Evolutionary conservation across 2,888 invertebrate species (phyloP), one percentile per base, ranked within the genome.

Genomic region (Rotaria sp.): DNA sequence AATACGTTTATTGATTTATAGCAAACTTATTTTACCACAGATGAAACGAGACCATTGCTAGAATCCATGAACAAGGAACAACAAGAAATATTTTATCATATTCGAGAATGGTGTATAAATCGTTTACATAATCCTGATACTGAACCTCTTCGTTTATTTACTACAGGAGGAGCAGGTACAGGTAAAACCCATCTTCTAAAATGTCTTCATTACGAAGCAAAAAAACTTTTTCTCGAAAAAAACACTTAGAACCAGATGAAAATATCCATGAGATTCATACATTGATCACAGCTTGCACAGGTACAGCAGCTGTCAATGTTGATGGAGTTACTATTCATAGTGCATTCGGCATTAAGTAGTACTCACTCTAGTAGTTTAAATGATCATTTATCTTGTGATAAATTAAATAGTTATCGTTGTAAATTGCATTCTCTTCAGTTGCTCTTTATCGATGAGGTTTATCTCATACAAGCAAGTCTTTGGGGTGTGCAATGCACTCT

Each of bases 391-490:
- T 57, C 55, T 13, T 57, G 24, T n/a, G 55, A 57, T 8, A 57
- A 57, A 26, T n/a, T 57, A 57, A 57, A n/a, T n/a, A 57, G 13
- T 13, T 57, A 57, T 8, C 55, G 55, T 13, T 57, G 55, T 57
- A 57, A 57, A 57, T 57, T 57, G 5, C n/a, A n/a, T 13, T 26
- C 55, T n/a, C 15, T 57, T 11, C n/a, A 57, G 8, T n/a, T 57
- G 3, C 21, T 57, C 3, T 88, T 91, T 30, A 89, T 84, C 7
- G 18, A 84, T 84, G 86, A 87, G 85, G 67, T 87, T 41, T 87
- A 86, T 1, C 86, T 87, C 84, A 85, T 87, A 8, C 84, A 85
- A 35, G 84, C 84, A 21, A 84, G 86, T 41, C 26, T 87, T 8
- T 55, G 85, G 30, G 50, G 41, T 15, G 41, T 15, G 87, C 86